Evolutionary conservation across 2,797 vertebrate genomes (phyloP).

Genomic region (Argyrosomus regius): DNA sequence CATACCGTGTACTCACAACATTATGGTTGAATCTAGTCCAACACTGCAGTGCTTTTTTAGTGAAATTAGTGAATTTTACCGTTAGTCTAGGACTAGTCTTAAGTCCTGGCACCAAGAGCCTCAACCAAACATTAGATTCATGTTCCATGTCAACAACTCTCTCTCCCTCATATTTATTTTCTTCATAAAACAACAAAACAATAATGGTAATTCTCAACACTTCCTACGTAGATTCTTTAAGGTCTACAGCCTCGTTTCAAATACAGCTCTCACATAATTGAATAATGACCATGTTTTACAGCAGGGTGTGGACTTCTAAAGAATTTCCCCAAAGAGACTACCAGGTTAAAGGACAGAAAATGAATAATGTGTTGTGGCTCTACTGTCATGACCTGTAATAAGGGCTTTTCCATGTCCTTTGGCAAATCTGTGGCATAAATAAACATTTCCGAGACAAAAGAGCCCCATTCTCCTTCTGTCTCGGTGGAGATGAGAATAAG

Average conservation of each 20-base stretch:
- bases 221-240: conserved; percentile 22
- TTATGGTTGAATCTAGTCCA: conserved; percentile 38
- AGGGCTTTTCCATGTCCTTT: conserved; percentile 77
- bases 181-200: conserved; percentile 19
- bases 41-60: conserved; percentile 8
- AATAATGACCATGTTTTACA: conserved; percentile 76
- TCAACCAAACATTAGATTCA: conserved; percentile 19
- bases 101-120: conserved; percentile 23
- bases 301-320: conserved; percentile 76
- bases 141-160: conserved; percentile 7
- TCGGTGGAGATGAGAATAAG: conserved; percentile 63
- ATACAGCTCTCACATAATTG: conserved; percentile 68
- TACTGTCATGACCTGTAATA: conserved; percentile 78
- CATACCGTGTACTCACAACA: conserved; percentile 49
- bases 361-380: conserved; percentile 74
- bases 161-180: conserved; percentile 7
- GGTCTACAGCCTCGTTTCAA: conserved; percentile 46
- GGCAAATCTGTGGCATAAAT: conserved; percentile 72
- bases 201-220: conserved; percentile 7
- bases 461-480: conserved; percentile 67
- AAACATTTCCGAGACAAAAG: conserved; percentile 76
- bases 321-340: conserved; percentile 64
- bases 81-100: not conserved
- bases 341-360: conserved; percentile 76
- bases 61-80: conserved; percentile 9